These are phyloP conservation scores for Microdon myrmicae DNA, from an alignment of 2,888 invertebrate genomes.

Conservation along the genomic window DNA sequence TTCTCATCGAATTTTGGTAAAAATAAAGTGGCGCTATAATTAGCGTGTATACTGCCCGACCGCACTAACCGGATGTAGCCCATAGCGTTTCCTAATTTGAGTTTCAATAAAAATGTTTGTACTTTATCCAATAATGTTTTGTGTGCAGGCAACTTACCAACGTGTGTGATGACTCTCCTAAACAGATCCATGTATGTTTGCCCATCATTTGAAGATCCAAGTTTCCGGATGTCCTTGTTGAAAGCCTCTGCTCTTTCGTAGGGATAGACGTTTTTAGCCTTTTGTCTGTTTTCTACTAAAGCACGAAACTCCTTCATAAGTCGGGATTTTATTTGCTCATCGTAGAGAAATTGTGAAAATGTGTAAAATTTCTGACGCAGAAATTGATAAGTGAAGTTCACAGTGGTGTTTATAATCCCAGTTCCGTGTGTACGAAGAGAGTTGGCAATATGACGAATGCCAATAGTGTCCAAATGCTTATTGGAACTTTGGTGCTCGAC, in stretches of 20 bases:
- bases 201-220: slow-evolving; percentile 84
- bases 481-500: slow-evolving; percentile 90
- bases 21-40: slow-evolving; percentile 90
- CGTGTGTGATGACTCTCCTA: slow-evolving; percentile 89
- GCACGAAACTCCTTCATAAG: slow-evolving; percentile 87
- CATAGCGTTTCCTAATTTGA: slow-evolving; percentile 78
- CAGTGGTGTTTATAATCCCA: slow-evolving; percentile 95
- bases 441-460: slow-evolving; percentile 94
- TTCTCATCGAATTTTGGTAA: slow-evolving; percentile 80
- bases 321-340: slow-evolving; percentile 96
- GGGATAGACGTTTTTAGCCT: slow-evolving; percentile 57
- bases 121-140: background rate
- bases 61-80: slow-evolving; percentile 94
- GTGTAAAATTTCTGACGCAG: slow-evolving; percentile 90
- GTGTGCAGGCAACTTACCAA: slow-evolving; percentile 73
- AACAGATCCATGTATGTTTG: slow-evolving; percentile 93
- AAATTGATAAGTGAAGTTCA: slow-evolving; percentile 93
- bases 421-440: slow-evolving; percentile 96
- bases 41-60: slow-evolving; percentile 92
- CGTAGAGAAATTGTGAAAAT: slow-evolving; percentile 96
- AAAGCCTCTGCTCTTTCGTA: slow-evolving; percentile 95
- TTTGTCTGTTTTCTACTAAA: slow-evolving; percentile 74
- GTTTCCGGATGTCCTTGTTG: slow-evolving; percentile 86
- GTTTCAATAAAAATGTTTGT: background rate
- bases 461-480: slow-evolving; percentile 94